phyloP scores from a whole-genome alignment of 1,140 invertebrate genomes.

The Drosophila nebulosa region DNA sequence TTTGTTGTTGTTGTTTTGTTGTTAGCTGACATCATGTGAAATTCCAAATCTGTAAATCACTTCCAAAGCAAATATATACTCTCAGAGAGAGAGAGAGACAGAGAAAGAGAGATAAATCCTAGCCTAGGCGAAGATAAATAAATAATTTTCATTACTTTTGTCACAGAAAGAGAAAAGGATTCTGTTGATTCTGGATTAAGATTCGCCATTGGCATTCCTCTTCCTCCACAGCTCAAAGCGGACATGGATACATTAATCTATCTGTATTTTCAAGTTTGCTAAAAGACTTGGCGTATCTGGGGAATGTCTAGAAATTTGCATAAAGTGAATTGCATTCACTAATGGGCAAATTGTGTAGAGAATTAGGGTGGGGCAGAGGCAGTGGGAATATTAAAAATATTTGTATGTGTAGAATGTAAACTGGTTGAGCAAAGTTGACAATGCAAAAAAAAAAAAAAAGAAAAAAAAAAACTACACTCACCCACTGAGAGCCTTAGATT shows the following conservation, averaged over 20 bases:
- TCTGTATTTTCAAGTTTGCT: not conserved
- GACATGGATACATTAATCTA: not conserved
- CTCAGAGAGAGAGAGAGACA: not conserved
- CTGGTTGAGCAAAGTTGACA: not conserved
- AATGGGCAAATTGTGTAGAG: not conserved
- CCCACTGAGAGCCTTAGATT: too few species aligned
- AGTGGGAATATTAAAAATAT: not conserved
- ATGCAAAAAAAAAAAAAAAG: too few species aligned
- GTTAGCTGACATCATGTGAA: conserved; percentile 67
- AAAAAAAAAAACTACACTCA: too few species aligned
- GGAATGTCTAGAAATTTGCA: conserved; percentile 40
- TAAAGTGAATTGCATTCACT: conserved; percentile 55
- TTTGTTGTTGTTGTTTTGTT: not conserved
- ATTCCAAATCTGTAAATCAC: conserved; percentile 58
- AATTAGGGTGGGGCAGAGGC: not conserved
- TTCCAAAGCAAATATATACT: not conserved
- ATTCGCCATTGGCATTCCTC: too few species aligned
- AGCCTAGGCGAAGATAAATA: too few species aligned
- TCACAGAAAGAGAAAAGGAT: too few species aligned
- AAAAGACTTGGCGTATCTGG: not conserved
- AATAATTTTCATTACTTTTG: too few species aligned
- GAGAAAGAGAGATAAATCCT: too few species aligned
- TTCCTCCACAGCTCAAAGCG: too few species aligned
- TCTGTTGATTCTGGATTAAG: too few species aligned
- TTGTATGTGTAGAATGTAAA: not conserved